phyloP scores from a whole-genome alignment of 2,888 invertebrate species.

The Cryptus armator region DNA sequence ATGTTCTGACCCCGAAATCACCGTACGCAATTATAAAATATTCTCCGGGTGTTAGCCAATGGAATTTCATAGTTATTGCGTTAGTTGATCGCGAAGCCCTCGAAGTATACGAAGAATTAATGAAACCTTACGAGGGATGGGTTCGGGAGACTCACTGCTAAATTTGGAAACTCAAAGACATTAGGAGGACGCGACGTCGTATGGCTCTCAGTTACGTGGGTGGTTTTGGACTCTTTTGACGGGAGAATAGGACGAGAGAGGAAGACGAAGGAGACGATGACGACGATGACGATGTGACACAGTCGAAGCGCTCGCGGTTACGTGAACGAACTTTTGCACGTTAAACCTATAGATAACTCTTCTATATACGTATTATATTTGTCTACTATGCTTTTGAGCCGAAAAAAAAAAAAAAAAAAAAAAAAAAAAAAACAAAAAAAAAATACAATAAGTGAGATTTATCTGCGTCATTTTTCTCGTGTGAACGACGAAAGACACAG shows the following conservation, averaged over 20 bases:
- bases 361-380: not conserved
- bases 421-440: not conserved
- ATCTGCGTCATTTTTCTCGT: conserved; percentile 2
- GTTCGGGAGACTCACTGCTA: not conserved
- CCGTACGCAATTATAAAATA: no score
- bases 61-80: no score
- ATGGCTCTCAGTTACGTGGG: not conserved
- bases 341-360: not conserved
- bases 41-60: no score
- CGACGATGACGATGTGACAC: not conserved
- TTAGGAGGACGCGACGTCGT: not conserved
- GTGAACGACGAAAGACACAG: conserved; percentile 17
- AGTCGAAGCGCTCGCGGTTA: not conserved
- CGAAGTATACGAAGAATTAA: no score
- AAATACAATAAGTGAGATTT: not conserved
- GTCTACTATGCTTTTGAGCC: not conserved
- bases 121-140: no score
- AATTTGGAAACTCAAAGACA: not conserved
- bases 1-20: no score
- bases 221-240: not conserved
- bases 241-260: not conserved
- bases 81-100: no score
- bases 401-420: not conserved
- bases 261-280: not conserved
- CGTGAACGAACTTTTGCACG: not conserved